A percentile compares a stretch with the other conserved stretches of the same genome.
These are phyloP conservation scores for Pandemis corylana DNA, from an alignment of 2,888 invertebrate species.

Conservation along the genomic window DNA sequence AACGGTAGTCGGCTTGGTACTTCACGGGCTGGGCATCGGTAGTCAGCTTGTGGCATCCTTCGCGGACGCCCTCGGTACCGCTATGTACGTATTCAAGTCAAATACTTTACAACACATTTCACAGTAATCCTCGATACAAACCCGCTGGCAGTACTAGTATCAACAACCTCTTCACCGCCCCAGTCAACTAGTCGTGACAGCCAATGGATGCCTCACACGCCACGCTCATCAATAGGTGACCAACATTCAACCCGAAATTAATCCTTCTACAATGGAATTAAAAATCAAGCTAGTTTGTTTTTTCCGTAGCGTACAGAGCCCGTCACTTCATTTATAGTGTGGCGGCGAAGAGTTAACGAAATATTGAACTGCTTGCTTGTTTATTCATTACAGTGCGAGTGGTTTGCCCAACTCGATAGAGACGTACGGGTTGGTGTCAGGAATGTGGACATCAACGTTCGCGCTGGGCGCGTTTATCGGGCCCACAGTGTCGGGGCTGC, in stretches of 20 bases:
- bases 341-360: background rate
- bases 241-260: too few species aligned
- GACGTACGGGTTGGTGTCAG: constrained; percentile 95
- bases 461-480: constrained; percentile 95
- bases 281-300: too few species aligned
- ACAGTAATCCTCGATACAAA: too few species aligned
- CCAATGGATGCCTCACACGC: too few species aligned
- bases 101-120: background rate
- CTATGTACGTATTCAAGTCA: constrained; percentile 87
- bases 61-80: constrained; percentile 91
- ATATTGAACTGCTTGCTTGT: background rate
- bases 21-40: constrained; percentile 93
- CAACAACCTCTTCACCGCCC: too few species aligned
- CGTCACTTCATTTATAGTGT: too few species aligned
- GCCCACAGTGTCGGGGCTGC: constrained; percentile 90
- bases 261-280: too few species aligned
- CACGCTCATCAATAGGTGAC: too few species aligned
- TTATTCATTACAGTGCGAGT: constrained; percentile 80
- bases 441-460: constrained; percentile 95
- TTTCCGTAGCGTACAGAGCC: too few species aligned
- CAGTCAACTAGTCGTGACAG: too few species aligned
- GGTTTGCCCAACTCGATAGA: constrained; percentile 94
- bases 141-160: too few species aligned
- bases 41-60: constrained; percentile 94
- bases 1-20: constrained; percentile 88